These are phyloP conservation scores for Fulmarus glacialis DNA, from an alignment of 2,113 vertebrate genomes.

Conservation along the genomic window DNA sequence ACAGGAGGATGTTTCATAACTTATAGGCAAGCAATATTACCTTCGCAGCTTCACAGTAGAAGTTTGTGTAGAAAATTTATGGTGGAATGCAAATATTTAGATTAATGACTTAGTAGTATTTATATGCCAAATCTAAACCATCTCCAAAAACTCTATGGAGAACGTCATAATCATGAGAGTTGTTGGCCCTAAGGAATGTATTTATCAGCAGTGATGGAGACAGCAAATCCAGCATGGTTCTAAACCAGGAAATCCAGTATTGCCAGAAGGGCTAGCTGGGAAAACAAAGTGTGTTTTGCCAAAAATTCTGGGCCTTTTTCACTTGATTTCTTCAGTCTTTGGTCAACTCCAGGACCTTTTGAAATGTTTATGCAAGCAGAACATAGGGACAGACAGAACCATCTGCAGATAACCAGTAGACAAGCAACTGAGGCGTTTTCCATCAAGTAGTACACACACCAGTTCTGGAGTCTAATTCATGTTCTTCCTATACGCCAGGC, in stretches of 20 bases:
- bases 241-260: not conserved
- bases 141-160: not conserved
- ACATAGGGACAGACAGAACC: not conserved
- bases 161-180: not conserved
- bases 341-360: not conserved
- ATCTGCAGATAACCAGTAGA: not conserved
- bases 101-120: not conserved
- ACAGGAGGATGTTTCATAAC: not conserved
- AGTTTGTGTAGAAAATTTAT: not conserved
- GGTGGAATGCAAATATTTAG: not conserved
- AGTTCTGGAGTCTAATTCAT: not conserved
- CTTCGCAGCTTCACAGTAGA: not conserved
- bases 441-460: rapidly evolving
- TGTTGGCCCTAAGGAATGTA: not conserved
- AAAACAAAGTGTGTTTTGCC: not conserved
- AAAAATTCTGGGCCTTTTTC: not conserved
- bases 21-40: not conserved
- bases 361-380: not conserved
- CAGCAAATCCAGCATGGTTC: not conserved
- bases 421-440: not conserved
- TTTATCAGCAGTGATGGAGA: not conserved
- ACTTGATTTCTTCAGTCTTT: not conserved
- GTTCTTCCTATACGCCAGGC: not conserved
- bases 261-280: not conserved
- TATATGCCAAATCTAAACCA: not conserved